phyloP scores from a whole-genome alignment of 1,140 invertebrate genomes.

The Drosophila ironensis region DNA sequence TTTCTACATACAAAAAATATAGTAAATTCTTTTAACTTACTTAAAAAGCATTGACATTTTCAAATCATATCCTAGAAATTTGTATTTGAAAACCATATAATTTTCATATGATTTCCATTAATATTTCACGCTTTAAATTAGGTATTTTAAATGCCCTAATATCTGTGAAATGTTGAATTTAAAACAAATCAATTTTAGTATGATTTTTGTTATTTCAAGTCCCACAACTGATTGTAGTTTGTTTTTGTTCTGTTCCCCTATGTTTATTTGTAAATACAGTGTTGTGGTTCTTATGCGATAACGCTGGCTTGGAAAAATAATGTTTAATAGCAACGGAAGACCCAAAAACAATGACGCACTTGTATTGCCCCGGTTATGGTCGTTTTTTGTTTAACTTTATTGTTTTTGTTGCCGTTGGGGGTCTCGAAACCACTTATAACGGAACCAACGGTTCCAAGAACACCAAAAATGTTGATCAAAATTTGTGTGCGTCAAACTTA shows the following conservation, averaged over 20 bases:
- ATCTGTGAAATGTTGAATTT: too few relatives aligned
- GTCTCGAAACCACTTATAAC: constrained; percentile 13
- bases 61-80: too few relatives aligned
- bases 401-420: not conserved
- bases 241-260: not conserved
- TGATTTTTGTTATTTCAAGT: too few relatives aligned
- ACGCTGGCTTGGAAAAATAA: constrained; percentile 17
- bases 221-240: not conserved
- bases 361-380: too few relatives aligned
- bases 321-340: constrained; percentile 1
- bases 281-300: constrained; percentile 35
- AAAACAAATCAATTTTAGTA: too few relatives aligned
- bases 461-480: constrained; percentile 15
- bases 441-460: constrained; percentile 19
- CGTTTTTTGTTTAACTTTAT: constrained; percentile 15
- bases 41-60: too few relatives aligned
- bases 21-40: too few relatives aligned
- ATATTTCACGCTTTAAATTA: too few relatives aligned
- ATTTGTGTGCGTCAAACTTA: not conserved
- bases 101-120: too few relatives aligned
- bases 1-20: too few relatives aligned
- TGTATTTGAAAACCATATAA: too few relatives aligned
- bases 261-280: constrained; percentile 1
- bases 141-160: too few relatives aligned
- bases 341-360: constrained; percentile 72